Evolutionary conservation across 1,140 invertebrate genomes (phyloP), one percentile per base, ranked within the genome.

Genomic region (Drosophila mojavensis): DNA sequence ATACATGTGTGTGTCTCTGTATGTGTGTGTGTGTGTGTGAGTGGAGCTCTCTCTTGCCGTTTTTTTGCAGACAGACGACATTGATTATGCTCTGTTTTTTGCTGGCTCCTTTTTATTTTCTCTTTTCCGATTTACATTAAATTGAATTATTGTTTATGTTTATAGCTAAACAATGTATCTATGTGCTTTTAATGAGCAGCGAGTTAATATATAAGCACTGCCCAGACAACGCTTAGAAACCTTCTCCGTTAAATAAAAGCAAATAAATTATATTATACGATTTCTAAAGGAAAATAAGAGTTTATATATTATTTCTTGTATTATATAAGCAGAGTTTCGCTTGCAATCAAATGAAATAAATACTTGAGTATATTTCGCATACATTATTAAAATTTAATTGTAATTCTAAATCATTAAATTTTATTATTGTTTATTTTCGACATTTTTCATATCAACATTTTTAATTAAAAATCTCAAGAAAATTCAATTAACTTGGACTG

Each of bases 61-160:
- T 53, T 76, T 72, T 67, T 76, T 70, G n/a, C 74, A 80, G 78
- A 78, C 80, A 89, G 65, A 73, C 79, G 56, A 88, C 84, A 89
- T 89, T 90, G 84, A 89, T 89, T 89, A 89, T 89, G 78, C 84
- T 59, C 61, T 84, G 81, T 88, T 81, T 80, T 81, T 78, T 70
- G 61, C 59, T 77, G 54, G 68, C 17, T 69, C 71, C 75, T 72
- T 65, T 60, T 50, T 63, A 43, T 43, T 58, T 54, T 58, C 62
- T 58, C 41, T 69, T 51, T 53, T 60, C 20, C 56, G 54, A 56
- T 74, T 74, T 66, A 65, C 73, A 88, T 82, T 77, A 82, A 90
- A 85, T 84, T 89, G 78, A 89, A 89, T 84, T 89, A 89, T 89
- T 81, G 78, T 81, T 89, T 80, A 81, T 89, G 84, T 75, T 89